Evolutionary conservation across 2,113 vertebrate species (phyloP).

Genomic region (Zosterops pallidus): DNA sequence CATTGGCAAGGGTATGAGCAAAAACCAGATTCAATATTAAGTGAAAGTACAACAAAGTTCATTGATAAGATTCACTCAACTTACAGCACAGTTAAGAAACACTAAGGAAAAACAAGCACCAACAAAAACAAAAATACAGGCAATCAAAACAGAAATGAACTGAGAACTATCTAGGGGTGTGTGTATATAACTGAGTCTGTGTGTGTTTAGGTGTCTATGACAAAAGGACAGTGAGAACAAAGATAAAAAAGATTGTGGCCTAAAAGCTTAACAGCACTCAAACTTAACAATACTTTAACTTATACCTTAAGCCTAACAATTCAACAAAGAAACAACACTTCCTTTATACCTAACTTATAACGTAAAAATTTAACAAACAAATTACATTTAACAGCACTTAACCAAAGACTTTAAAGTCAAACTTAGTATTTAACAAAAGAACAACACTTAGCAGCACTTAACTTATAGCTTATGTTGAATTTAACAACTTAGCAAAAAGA

Average conservation of each 20-base stretch:
- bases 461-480: not conserved
- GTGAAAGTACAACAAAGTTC: rapidly evolving
- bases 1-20: not conserved
- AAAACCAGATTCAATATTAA: not conserved
- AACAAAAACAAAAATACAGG: not conserved
- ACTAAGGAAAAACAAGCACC: not conserved
- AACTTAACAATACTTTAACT: not conserved
- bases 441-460: not conserved
- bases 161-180: not conserved
- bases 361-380: not conserved
- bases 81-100: not conserved
- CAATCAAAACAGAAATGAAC: not conserved
- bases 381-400: not conserved
- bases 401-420: not conserved
- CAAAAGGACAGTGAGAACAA: not conserved
- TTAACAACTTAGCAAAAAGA: not conserved
- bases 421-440: not conserved
- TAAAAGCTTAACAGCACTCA: not conserved
- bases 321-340: not conserved
- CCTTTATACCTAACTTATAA: too few relatives aligned
- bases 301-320: not conserved
- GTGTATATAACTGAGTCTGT: not conserved
- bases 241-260: rapidly evolving
- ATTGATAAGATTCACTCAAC: not conserved
- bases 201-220: not conserved